Percentiles rank a stretch among this genome's conserved stretches.
phyloP scores from a whole-genome alignment of 2,113 vertebrate species.

The Ochotona curzoniae region DNA sequence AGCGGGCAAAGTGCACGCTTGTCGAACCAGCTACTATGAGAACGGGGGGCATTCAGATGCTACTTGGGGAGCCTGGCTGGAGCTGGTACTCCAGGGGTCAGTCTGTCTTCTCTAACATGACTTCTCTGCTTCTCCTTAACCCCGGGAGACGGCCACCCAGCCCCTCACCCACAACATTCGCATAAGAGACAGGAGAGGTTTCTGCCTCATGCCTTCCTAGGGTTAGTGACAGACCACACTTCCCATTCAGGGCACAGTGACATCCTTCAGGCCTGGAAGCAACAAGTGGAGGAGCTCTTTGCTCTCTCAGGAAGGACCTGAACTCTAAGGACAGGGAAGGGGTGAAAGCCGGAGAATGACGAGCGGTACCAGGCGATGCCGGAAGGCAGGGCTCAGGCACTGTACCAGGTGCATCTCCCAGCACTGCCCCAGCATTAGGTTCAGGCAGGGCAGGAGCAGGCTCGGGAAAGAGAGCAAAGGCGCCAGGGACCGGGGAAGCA shows the following conservation, averaged over 20 bases:
- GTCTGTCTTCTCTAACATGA: not conserved
- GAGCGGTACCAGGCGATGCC: fast-evolving
- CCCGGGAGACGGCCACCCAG: too few relatives aligned
- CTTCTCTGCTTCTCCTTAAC: not conserved
- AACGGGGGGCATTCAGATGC: not conserved
- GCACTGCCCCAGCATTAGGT: not conserved
- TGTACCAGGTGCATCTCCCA: not conserved
- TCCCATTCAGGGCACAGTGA: not conserved
- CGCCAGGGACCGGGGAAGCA: conserved; percentile 57
- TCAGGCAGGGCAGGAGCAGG: not conserved
- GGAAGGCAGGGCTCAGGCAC: not conserved
- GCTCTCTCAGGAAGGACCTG: not conserved
- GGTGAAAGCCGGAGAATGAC: not conserved
- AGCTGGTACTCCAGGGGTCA: not conserved
- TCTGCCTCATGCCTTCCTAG: not conserved
- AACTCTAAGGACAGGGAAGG: not conserved
- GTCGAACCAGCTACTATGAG: not conserved
- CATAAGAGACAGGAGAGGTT: not conserved
- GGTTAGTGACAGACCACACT: not conserved
- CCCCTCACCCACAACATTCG: not conserved
- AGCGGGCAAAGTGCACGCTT: too few relatives aligned
- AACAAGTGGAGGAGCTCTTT: not conserved
- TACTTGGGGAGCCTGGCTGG: not conserved
- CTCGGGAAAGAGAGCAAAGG: conserved; percentile 6
- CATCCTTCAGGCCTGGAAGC: not conserved